These are phyloP conservation scores for Salticus scenicus DNA, from an alignment of 2,888 invertebrate genomes.

Conservation along the genomic window DNA sequence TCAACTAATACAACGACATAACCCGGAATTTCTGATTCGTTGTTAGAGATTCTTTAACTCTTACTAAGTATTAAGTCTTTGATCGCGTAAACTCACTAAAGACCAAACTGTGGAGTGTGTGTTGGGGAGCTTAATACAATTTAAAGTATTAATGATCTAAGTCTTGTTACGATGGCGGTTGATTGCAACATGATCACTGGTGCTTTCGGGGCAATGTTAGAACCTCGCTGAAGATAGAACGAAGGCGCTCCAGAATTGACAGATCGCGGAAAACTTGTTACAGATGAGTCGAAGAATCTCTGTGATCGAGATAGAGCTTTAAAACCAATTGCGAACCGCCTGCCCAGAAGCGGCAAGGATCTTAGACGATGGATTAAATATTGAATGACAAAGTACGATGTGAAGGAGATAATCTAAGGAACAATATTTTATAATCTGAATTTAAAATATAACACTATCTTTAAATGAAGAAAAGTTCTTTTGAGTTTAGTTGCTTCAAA, in stretches of 20 bases:
- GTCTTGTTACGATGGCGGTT: constrained; percentile 48
- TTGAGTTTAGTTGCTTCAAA: too few species aligned
- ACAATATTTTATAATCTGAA: neutral
- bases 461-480: too few species aligned
- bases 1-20: constrained; percentile 46
- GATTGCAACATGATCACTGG: constrained; percentile 58
- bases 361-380: constrained; percentile 47
- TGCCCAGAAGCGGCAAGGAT: constrained; percentile 36
- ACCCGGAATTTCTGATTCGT: constrained; percentile 42
- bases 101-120: constrained; percentile 27
- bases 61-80: constrained; percentile 45
- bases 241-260: constrained; percentile 29
- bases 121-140: constrained; percentile 56
- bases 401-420: constrained; percentile 21
- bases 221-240: constrained; percentile 26
- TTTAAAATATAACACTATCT: too few species aligned
- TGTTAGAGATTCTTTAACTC: constrained; percentile 27
- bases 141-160: constrained; percentile 68
- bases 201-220: constrained; percentile 34
- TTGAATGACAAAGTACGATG: constrained; percentile 43
- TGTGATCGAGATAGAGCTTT: constrained; percentile 34
- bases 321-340: constrained; percentile 56
- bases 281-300: constrained; percentile 4
- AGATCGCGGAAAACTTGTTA: constrained; percentile 58
- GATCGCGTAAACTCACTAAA: constrained; percentile 50